Evolutionary conservation across 2,113 vertebrate species (phyloP).

Genomic region (Camelus bactrianus): DNA sequence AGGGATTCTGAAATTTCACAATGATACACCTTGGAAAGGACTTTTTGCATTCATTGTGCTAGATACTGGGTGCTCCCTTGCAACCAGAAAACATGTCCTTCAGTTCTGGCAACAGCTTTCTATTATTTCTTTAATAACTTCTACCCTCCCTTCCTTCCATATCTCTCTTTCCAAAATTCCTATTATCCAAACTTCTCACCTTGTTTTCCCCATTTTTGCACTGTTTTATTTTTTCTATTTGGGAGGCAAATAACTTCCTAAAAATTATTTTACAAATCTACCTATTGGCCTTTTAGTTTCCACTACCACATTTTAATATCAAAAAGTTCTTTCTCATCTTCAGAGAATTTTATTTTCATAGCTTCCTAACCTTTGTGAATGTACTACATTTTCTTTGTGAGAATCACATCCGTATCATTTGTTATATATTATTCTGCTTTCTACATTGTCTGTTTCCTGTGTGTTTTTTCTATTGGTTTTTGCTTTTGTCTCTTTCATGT

Average conservation of each 20-base stretch:
- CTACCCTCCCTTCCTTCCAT: background rate
- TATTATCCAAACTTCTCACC: background rate
- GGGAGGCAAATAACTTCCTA: background rate
- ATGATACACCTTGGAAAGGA: background rate
- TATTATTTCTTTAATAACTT: background rate
- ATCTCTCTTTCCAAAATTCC: background rate
- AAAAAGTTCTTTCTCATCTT: background rate
- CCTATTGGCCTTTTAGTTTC: background rate
- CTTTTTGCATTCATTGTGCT: background rate
- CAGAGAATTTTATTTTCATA: conserved; percentile 28
- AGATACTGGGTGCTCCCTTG: background rate
- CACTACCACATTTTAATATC: background rate
- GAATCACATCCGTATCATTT: background rate
- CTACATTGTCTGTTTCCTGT: background rate
- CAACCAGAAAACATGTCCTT: background rate
- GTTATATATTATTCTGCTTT: background rate
- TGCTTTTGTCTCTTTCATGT: conserved; percentile 19
- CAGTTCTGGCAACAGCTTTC: background rate
- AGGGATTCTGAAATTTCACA: background rate
- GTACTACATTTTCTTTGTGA: background rate
- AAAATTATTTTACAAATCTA: conserved; percentile 17
- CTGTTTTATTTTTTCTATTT: background rate
- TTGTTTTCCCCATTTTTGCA: background rate
- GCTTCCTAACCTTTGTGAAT: background rate
- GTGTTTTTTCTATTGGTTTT: background rate